Evolutionary conservation across 1,140 invertebrate species (phyloP).

Genomic region (Sesamia nonagrioides): DNA sequence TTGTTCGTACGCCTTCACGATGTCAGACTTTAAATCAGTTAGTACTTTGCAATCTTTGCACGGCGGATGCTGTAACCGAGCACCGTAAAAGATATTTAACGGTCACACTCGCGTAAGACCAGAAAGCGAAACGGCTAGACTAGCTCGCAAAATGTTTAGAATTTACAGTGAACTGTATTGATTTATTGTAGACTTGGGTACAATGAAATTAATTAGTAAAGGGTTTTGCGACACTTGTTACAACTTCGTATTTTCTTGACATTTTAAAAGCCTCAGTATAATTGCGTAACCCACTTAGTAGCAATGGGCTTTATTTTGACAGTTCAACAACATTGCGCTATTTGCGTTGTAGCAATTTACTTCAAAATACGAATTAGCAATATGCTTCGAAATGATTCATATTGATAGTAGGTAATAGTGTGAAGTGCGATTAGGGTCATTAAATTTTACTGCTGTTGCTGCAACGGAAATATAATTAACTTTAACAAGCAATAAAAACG

Average conservation of each 20-base stretch:
- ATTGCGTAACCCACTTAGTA: too few relatives aligned
- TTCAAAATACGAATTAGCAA: too few relatives aligned
- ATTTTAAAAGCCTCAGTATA: not conserved
- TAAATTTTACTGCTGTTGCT: not conserved
- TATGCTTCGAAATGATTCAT: too few relatives aligned
- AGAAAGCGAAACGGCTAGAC: constrained; percentile 42
- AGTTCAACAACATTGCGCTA: too few relatives aligned
- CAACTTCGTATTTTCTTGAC: not conserved
- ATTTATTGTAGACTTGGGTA: not conserved
- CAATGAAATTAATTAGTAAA: not conserved
- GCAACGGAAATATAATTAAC: not conserved
- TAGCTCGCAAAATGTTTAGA: not conserved
- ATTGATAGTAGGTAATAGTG: too few relatives aligned
- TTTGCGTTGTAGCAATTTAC: too few relatives aligned
- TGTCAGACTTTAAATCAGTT: not conserved
- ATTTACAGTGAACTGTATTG: constrained; percentile 2
- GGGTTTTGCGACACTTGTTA: not conserved
- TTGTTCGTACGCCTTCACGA: constrained; percentile 1
- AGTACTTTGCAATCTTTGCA: constrained; percentile 7
- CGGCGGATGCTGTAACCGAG: constrained; percentile 1
- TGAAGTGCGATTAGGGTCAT: too few relatives aligned
- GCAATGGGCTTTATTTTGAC: too few relatives aligned
- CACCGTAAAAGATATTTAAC: constrained; percentile 33
- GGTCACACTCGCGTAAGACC: constrained; percentile 19
- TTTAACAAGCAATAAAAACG: not conserved